Conservation (phyloP, 92 coral and sea anemone genomes). For the Phenganax stokvisi region DNA sequence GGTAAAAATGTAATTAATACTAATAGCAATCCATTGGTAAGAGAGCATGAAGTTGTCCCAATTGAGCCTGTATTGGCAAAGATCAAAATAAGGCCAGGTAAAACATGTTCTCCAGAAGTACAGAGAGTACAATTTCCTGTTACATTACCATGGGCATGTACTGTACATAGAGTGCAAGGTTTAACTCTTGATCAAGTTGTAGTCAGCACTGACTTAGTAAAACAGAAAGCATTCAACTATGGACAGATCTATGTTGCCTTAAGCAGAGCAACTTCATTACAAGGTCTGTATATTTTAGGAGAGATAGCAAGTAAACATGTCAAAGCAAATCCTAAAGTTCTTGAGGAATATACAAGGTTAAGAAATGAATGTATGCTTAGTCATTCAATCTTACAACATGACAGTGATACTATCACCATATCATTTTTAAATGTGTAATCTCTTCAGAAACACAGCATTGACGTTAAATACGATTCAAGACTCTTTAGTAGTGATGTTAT, state of each 20-base stretch:
- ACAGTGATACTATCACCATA: not conserved
- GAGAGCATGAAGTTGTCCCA: conserved; percentile 57
- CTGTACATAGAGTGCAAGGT: conserved; percentile 65
- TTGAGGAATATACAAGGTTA: conserved; percentile 27
- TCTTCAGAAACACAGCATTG: conserved; percentile 62
- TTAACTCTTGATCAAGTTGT: conserved; percentile 49
- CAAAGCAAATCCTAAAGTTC: conserved; percentile 46
- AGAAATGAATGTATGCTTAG: not conserved
- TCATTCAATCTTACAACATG: not conserved
- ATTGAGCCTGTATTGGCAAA: conserved; percentile 51
- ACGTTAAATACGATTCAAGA: conserved; percentile 42
- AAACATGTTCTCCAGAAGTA: conserved; percentile 67
- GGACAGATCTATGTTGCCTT: conserved; percentile 66
- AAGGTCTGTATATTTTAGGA: conserved; percentile 53
- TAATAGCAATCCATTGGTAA: conserved; percentile 35
- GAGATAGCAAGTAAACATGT: conserved; percentile 45
- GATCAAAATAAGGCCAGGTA: conserved; percentile 56
- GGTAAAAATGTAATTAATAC: conserved; percentile 44
- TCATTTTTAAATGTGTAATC: conserved; percentile 40
- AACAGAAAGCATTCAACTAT: conserved; percentile 54
- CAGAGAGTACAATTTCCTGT: conserved; percentile 62
- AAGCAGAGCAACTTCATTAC: conserved; percentile 50
- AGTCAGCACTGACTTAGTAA: conserved; percentile 45
- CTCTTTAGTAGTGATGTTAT: conserved; percentile 42
- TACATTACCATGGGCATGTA: conserved; percentile 61